Conservation (phyloP, 2,888 invertebrate genomes). For the Dioctria rufipes region DNA sequence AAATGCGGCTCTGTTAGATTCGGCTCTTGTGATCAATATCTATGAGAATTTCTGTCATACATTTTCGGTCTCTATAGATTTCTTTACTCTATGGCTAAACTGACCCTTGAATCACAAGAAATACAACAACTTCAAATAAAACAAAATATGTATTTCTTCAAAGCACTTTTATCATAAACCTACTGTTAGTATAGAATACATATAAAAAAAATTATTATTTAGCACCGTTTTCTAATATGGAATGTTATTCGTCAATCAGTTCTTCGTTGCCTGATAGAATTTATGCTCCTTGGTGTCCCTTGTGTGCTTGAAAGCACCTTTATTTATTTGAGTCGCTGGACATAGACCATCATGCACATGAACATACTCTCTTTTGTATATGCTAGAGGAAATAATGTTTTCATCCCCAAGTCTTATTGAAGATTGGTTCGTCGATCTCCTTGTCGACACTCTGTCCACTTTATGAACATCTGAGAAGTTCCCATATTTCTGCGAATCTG, state of each 20-base stretch:
- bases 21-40: too few relatives aligned
- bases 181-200: slow-evolving; percentile 37
- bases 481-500: slow-evolving; percentile 80
- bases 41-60: too few relatives aligned
- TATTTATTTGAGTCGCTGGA: slow-evolving; percentile 84
- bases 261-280: slow-evolving; percentile 76
- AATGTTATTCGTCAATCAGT: neutral
- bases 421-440: slow-evolving; percentile 79
- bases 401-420: slow-evolving; percentile 83
- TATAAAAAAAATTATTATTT: slow-evolving; percentile 35
- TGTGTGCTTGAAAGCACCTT: slow-evolving; percentile 87
- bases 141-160: slow-evolving; percentile 20
- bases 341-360: slow-evolving; percentile 82
- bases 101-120: too few relatives aligned
- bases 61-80: too few relatives aligned
- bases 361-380: slow-evolving; percentile 84
- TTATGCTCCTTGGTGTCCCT: slow-evolving; percentile 88
- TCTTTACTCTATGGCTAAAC: too few relatives aligned
- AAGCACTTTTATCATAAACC: slow-evolving; percentile 18
- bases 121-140: neutral
- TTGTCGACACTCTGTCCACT: neutral
- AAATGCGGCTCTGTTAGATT: too few relatives aligned
- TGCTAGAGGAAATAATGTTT: slow-evolving; percentile 73
- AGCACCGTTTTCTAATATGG: slow-evolving; percentile 29
- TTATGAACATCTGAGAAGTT: slow-evolving; percentile 73